Base-by-base conservation (phyloP, 2,113 vertebrate species). In the Machaerirhynchus nigripectus region DNA sequence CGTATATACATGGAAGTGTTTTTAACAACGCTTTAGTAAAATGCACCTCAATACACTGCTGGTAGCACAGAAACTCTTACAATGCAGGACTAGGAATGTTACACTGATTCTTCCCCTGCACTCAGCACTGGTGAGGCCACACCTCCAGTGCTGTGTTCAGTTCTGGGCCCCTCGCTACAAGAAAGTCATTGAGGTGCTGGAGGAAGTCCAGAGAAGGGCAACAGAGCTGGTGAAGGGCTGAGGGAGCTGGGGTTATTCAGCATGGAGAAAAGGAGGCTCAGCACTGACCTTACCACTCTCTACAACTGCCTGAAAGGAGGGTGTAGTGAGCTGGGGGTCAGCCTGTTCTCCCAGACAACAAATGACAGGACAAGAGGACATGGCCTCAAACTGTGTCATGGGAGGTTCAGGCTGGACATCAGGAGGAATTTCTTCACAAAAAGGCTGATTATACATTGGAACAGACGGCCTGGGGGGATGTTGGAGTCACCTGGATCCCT, bases 1-100 rank as follows among this genome's bases (percentile, higher is more conserved):
- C 0, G 1, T 2, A 1, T 17, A 31, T 27, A 39, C 4, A 15
- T 14, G 24, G 2, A 50, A 39, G 5, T 20, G 11, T 20, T 68
- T 30, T 44, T 65, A 92, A 28, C 30, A 57, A 49, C 3, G n/a
- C 5, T 87, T 81, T 55, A 49, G 60, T 23, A 52, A 73, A 93
- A 39, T 17, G 28, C 15, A 60, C 7, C 65, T 74, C 4, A 0
- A 19, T 67, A 39, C 22, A 30, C 27, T 7, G 1, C 39, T 79
- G 26, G 81, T 24, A 89, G n/a, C 76, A 63, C 42, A 71, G 61
- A 44, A 85, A 67, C 13, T 69, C 15, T 57, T 30, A 37, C 11
- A 57, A 7, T 15, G 9, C 22, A 53, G 46, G 27, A 37, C 14
- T 15, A 23, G 53, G 27, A 60, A 31, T 12, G 14, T 26, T 59